Evolutionary conservation across 2,888 invertebrate species (phyloP), one percentile per base, ranked within the genome.

Genomic region (Bruchidius siliquastri): DNA sequence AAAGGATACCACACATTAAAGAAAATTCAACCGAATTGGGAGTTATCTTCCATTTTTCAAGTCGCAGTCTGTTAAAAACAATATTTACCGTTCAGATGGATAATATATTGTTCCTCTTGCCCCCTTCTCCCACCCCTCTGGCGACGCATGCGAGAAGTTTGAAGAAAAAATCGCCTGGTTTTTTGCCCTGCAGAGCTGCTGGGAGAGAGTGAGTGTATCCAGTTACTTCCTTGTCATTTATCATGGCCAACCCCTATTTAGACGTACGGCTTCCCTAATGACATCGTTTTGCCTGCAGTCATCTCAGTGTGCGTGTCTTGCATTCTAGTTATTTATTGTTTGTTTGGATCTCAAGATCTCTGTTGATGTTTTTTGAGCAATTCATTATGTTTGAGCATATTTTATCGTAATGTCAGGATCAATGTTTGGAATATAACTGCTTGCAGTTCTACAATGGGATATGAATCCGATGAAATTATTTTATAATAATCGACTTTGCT

Each of bases 241-340:
- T 82, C 82, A 81, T 80, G 77, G 77, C 79, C 49, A 79, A 72
- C 77, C 80, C 80, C 80, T 80, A 80, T 82, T 80, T 80, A 80
- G 81, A 82, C 82, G 80, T 81, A 80, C 80, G 77, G 81, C 82
- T 82, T 82, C 82, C 82, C 80, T 82, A 81, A 80, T 81, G 81
- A 81, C 79, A 77, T 77, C 49, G 49, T 49, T 49, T 76, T 79
- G 74, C 74, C 73, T 49, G 49, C 49, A 18, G 26, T 26, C 26
- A 26, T 26, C 49, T 49, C 18, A 13, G 18, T 49, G 18, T 18
- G 49, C 18, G 49, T 49, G 6, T 49, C 10, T 49, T 13, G 6
- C 18, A 49, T 4, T 49, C 18, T 13, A 13, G 49, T 49, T 49
- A 49, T 49, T 49, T 49, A 49, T 49, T 49, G 49, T 49, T 49